Evolutionary conservation across 2,888 invertebrate species (phyloP), one percentile per base, ranked within the genome.

Genomic region (Pterostichus niger): DNA sequence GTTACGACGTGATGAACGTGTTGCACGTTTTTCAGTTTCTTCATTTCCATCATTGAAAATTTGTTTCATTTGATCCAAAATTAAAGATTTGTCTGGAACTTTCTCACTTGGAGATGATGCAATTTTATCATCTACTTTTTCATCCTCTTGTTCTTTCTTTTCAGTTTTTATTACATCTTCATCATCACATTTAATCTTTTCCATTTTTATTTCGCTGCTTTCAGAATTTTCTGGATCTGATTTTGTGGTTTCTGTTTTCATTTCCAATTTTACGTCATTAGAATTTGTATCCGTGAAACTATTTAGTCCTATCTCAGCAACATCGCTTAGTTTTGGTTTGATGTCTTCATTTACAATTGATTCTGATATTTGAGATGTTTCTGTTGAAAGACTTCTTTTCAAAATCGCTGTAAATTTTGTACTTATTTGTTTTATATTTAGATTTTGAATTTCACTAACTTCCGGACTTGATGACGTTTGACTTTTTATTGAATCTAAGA

Each of bases 31-130:
- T 46, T 86, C 85, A 24, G 84, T 85, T n/a, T 86, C 86, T 31
- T 80, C 84, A 52, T 83, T 84, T n/a, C 85, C 85, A 81, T 89
- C 89, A 84, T 90, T 90, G 84, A 90, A 92, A 87, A 91, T 91
- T 90, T 92, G 91, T 86, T 92, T 93, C 93, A 93, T 93, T 89
- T 92, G 93, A 89, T 92, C 90, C 87, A 92, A 88, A 87, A 92
- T 89, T 84, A 89, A 86, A 56, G 88, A 87, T 90, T 92, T 93
- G 88, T 92, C 92, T 87, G 93, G 92, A 87, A 92, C 90, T 87
- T 92, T 92, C 85, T 90, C 88, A 56, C 82, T 78, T 13, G 77
- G 84, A 4, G 84, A 83, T 64, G 83, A 84, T 46, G 84, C 88
- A 33, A 80, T 83, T 68, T 78, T 78, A 44, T 71, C 68, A 13